Evolutionary conservation across 2,888 invertebrate genomes (phyloP).

Genomic region (Plemyria rubiginata): DNA sequence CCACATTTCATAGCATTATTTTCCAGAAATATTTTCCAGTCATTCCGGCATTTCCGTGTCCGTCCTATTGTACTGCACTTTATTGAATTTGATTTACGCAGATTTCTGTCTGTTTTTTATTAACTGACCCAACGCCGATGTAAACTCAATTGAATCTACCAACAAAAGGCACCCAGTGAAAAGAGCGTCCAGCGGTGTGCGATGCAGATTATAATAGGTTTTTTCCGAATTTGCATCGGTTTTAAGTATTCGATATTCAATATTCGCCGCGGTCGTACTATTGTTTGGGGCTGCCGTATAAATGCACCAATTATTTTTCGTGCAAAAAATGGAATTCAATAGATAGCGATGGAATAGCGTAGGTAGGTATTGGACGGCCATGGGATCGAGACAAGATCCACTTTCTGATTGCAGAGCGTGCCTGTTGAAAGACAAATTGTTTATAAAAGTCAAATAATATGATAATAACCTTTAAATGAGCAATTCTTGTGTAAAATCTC

Average conservation of each 20-base stretch:
- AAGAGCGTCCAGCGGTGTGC: conserved; percentile 83
- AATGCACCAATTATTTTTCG: conserved; percentile 34
- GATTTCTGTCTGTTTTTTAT: conserved; percentile 83
- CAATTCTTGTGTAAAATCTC: too few relatives aligned
- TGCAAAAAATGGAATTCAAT: conserved; percentile 15
- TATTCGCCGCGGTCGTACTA: conserved; percentile 72
- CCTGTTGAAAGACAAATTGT: too few relatives aligned
- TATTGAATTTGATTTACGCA: conserved; percentile 83
- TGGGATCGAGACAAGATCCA: too few relatives aligned
- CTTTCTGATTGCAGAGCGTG: too few relatives aligned
- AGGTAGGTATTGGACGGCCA: not conserved
- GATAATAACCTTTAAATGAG: too few relatives aligned
- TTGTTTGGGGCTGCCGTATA: conserved; percentile 60
- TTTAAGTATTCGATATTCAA: conserved; percentile 78
- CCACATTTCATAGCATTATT: conserved; percentile 12
- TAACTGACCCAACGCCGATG: conserved; percentile 83
- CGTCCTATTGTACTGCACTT: conserved; percentile 74
- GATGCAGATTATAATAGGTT: conserved; percentile 83
- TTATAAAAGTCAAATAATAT: too few relatives aligned
- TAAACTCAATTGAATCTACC: conserved; percentile 84
- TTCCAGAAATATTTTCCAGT: conserved; percentile 54
- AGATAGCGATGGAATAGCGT: not conserved
- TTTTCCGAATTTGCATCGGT: conserved; percentile 77
- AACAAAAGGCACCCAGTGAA: conserved; percentile 83
- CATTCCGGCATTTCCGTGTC: conserved; percentile 17